Evolutionary conservation across 2,113 vertebrate species (phyloP).

Genomic region (Columba janthina): DNA sequence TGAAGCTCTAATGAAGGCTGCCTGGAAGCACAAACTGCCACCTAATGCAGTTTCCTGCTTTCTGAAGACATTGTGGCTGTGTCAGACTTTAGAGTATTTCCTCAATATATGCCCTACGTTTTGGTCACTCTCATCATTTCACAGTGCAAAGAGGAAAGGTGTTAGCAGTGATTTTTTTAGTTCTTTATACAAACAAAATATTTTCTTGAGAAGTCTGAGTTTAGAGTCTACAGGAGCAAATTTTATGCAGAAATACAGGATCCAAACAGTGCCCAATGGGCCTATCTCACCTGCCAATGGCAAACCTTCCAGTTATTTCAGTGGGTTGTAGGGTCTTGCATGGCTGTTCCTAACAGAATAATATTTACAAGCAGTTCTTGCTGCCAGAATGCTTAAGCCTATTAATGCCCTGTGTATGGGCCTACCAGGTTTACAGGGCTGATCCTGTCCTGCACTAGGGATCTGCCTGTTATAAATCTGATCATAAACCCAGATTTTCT

Average conservation of each 20-base stretch:
- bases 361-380: neutral
- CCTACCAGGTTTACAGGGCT: neutral
- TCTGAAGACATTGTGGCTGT: neutral
- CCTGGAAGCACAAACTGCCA: neutral
- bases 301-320: neutral
- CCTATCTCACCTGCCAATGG: neutral
- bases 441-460: neutral
- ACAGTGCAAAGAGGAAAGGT: neutral
- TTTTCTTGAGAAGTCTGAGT: neutral
- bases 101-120: accelerated
- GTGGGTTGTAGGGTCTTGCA: neutral
- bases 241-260: neutral
- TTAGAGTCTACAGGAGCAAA: neutral
- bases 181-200: neutral
- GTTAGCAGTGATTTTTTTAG: neutral
- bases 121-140: accelerated
- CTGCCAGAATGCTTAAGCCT: neutral
- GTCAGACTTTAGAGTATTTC: neutral
- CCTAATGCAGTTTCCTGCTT: neutral
- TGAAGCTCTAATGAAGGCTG: neutral
- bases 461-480: neutral
- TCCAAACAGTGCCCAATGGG: neutral
- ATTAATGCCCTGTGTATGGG: neutral
- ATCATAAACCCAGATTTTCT: neutral
- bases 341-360: neutral